Evolutionary conservation across 2,888 invertebrate species (phyloP).

Genomic region (Aleiodes leptofemur): DNA sequence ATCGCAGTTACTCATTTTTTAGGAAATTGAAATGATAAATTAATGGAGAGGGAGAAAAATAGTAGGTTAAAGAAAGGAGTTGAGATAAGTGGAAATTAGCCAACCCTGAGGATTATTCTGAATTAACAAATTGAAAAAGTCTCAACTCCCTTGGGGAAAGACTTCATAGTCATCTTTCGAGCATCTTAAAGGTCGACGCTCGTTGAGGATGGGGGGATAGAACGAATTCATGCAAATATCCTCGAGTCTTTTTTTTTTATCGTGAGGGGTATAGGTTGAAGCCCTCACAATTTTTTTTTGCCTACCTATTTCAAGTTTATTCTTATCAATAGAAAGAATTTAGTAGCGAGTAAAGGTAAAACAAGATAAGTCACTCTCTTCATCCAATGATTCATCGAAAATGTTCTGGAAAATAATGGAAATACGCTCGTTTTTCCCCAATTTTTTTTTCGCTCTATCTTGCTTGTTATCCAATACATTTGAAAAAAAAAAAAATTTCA

Average conservation of each 20-base stretch:
- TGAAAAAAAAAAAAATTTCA: too few relatives aligned
- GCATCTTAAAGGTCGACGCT: slow-evolving; percentile 61
- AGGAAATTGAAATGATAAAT: slow-evolving; percentile 58
- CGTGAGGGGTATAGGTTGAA: neutral
- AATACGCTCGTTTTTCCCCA: too few relatives aligned
- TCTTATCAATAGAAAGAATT: slow-evolving; percentile 5
- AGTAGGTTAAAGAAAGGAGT: slow-evolving; percentile 42
- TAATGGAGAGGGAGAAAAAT: slow-evolving; percentile 60
- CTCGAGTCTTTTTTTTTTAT: slow-evolving; percentile 9
- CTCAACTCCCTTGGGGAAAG: slow-evolving; percentile 58
- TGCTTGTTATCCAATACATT: too few relatives aligned
- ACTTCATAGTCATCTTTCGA: slow-evolving; percentile 37
- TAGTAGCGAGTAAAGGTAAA: too few relatives aligned
- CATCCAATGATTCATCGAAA: neutral
- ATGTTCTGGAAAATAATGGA: neutral
- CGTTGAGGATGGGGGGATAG: slow-evolving; percentile 32
- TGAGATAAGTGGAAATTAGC: slow-evolving; percentile 66
- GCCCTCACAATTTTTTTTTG: slow-evolving; percentile 19
- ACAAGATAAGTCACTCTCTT: neutral
- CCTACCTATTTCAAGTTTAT: slow-evolving; percentile 8
- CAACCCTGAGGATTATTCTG: slow-evolving; percentile 69
- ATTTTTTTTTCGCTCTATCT: neutral
- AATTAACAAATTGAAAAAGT: slow-evolving; percentile 72
- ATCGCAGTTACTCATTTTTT: neutral
- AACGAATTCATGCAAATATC: slow-evolving; percentile 70